Percentiles rank a stretch among this genome's conserved stretches.
Evolutionary conservation across 2,888 invertebrate species (phyloP).

Genomic region (Epinotia demarniana): DNA sequence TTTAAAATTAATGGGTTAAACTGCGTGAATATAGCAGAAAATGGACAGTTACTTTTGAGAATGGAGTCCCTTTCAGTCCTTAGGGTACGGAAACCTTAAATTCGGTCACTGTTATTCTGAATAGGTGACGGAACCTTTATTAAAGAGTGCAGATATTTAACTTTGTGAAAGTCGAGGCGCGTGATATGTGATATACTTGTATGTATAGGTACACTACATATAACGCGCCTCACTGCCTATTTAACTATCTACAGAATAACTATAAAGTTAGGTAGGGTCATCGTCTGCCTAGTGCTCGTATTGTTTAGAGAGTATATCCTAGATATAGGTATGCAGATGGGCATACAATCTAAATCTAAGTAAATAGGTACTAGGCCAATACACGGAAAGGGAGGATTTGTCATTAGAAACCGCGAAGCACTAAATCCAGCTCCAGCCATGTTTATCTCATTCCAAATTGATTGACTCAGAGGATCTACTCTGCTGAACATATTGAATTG

Average conservation of each 20-base stretch:
- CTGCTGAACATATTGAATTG: background rate
- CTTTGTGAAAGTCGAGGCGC: background rate
- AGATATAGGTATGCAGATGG: background rate
- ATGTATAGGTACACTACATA: background rate
- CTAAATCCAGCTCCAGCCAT: background rate
- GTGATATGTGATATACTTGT: background rate
- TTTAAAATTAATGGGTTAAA: conserved; percentile 35
- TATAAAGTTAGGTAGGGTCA: too few species aligned
- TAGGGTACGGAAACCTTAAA: conserved; percentile 44
- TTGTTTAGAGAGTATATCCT: background rate
- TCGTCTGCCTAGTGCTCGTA: too few species aligned
- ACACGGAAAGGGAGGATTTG: background rate
- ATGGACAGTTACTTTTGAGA: conserved; percentile 24
- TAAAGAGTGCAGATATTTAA: conserved; percentile 12
- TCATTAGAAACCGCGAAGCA: background rate
- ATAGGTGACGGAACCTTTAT: conserved; percentile 37
- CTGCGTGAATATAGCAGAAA: conserved; percentile 27
- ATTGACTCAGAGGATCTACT: background rate
- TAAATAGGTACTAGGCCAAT: background rate
- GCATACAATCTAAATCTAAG: background rate
- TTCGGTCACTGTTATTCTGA: conserved; percentile 31
- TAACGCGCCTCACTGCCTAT: background rate
- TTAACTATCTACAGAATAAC: too few species aligned
- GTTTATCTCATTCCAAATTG: background rate
- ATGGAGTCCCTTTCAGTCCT: conserved; percentile 41